Base-by-base conservation (phyloP, 2,797 vertebrate genomes). In the Myripristis murdjan region DNA sequence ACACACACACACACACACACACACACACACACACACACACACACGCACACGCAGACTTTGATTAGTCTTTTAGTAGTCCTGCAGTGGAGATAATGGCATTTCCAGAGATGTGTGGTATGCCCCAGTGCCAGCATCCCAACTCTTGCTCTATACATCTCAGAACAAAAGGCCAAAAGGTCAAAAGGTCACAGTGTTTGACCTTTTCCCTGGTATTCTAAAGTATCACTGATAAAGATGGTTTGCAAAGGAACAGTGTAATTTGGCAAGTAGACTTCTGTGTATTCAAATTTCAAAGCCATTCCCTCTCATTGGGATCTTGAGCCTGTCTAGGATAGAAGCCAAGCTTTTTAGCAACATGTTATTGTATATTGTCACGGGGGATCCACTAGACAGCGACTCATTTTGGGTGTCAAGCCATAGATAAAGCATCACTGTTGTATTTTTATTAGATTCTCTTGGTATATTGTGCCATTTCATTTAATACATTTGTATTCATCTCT, bases 361-460 rank as follows among this genome's bases (percentile, higher is more conserved):
- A 71, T 31, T 9, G 44, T 54, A 65, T 83, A n/a, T 78, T 83
- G 52, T 80, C 53, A 39, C 23, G 37, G 52, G 46, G 61, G 69
- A 73, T 39, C 24, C 37, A 61, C 5, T 10, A 33, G 58, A 67
- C 15, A 14, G 31, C 67, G 49, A 28, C 28, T 20, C 62, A 64
- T 65, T 57, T 64, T 3, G 31, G 41, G 57, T 44, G 71, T 79
- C 66, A 51, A 62, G 66, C 78, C 24, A 2, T 59, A 64, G 51
- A 55, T 74, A 72, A 62, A 87, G 46, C 65, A 70, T 68, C 71
- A 23, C 63, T 75, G 77, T 79, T 84, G 39, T 77, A 81, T 85
- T 70, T 68, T 72, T 64, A 71, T 70, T 75, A 65, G 74, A 79
- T 81, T 61, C 62, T 48, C 74, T 72, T 35, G 22, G 64, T 77